Evolutionary conservation across 2,797 vertebrate genomes (phyloP), one percentile per base, ranked within the genome.

Genomic region (Nyctalus aviator): DNA sequence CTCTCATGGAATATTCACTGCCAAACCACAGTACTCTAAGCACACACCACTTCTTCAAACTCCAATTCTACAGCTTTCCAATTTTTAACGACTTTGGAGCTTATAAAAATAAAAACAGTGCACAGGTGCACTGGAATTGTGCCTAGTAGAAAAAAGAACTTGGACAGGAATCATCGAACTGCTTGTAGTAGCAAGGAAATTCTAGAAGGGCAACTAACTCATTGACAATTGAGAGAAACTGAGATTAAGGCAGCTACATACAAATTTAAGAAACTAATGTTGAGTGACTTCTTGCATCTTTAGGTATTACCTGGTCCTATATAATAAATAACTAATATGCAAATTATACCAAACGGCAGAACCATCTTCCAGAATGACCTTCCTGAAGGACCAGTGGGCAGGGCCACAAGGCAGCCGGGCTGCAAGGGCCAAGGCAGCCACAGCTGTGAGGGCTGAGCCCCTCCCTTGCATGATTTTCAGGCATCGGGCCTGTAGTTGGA

Each of bases 101-200:
- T 92, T 93, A 78, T 69, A 69, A n/a, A 96, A 93, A 90, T 79
- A 81, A 92, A 95, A 84, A 50, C 44, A 87, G 14, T 82, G 90
- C 88, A 88, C 88, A 94, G 91, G 85, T 96, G 64, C 75, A 93
- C 50, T 96, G 95, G 64, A 90, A 87, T 57, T 75, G 62, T 91
- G 77, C 87, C 90, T 91, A 84, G 8, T 2, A 84, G 79, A 81
- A 79, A 94, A 93, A 93, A 62, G n/a, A 96, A 88, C 17, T 75
- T 69, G 75, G 69, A 78, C 37, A 88, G 37, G 50, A 88, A 90
- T 71, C 32, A 85, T 75, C 72, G 50, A 64, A 83, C 32, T 59
- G 30, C 46, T 41, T 83, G 14, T 15, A 46, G 27, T 53, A 93
- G 78, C 55, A 88, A 55, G 8, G 71, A 81, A 75, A 90, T 84